Conservation (phyloP, 2,797 vertebrate species). For the Dermochelys coriacea region DNA sequence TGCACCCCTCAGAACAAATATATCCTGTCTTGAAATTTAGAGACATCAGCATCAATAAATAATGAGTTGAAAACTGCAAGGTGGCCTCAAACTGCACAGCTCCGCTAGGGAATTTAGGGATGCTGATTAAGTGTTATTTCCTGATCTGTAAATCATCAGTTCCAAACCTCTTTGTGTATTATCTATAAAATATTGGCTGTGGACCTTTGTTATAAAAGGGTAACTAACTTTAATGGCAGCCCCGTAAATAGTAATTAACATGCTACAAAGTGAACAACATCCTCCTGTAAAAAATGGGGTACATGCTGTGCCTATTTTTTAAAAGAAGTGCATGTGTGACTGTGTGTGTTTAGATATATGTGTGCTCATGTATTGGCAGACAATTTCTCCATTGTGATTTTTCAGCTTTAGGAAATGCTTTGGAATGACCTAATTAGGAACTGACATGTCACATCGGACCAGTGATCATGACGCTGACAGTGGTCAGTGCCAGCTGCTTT, state of each 20-base stretch:
- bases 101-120: slow-evolving; percentile 41
- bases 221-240: slow-evolving; percentile 76
- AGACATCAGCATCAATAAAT: slow-evolving; percentile 72
- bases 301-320: slow-evolving; percentile 34
- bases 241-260: slow-evolving; percentile 79
- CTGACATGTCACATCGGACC: neutral
- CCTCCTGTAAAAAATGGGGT: slow-evolving; percentile 64
- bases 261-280: slow-evolving; percentile 70
- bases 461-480: neutral
- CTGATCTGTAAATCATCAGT: slow-evolving; percentile 83
- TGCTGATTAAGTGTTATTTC: slow-evolving; percentile 82
- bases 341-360: neutral
- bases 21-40: slow-evolving; percentile 67
- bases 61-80: slow-evolving; percentile 65
- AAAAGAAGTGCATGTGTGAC: neutral
- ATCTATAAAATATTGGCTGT: slow-evolving; percentile 78
- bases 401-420: neutral
- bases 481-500: neutral
- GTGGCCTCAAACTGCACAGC: slow-evolving; percentile 64
- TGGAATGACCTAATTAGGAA: neutral
- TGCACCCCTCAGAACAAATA: slow-evolving; percentile 46
- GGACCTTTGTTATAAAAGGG: slow-evolving; percentile 77
- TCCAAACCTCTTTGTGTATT: slow-evolving; percentile 72
- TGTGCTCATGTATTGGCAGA: neutral
- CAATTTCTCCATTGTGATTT: neutral